These are phyloP conservation scores for Turnix velox DNA, from an alignment of 2,113 vertebrate species.

Conservation along the genomic window DNA sequence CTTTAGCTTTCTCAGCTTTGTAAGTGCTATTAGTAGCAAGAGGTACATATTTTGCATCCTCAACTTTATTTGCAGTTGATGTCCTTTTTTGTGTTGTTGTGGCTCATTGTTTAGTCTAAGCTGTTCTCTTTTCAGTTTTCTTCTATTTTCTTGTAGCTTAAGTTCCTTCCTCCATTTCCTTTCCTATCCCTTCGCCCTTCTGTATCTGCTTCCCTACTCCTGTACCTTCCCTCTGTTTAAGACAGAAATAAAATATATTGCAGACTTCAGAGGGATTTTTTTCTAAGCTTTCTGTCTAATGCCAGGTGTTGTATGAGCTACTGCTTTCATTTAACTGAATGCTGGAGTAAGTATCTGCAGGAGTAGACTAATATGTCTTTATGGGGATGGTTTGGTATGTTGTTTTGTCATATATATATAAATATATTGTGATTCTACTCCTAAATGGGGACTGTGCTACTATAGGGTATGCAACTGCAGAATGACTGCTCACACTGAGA, in stretches of 20 bases:
- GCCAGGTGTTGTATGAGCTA: slow-evolving; percentile 23
- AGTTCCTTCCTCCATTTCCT: not conserved
- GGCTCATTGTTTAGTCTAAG: not conserved
- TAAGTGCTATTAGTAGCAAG: not conserved
- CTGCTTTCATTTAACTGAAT: slow-evolving; percentile 32
- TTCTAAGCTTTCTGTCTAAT: slow-evolving; percentile 21
- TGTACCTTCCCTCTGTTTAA: not conserved
- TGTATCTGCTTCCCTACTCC: not conserved
- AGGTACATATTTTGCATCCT: not conserved
- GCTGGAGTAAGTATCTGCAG: slow-evolving; percentile 6
- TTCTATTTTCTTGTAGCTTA: not conserved
- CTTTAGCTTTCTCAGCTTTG: not conserved
- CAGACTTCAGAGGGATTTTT: not conserved
- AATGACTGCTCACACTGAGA: slow-evolving; percentile 11
- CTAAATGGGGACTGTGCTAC: slow-evolving; percentile 7
- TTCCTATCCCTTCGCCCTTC: not conserved
- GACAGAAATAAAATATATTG: slow-evolving; percentile 15
- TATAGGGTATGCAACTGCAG: slow-evolving; percentile 22
- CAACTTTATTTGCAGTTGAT: not conserved
- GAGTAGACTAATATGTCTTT: not conserved
- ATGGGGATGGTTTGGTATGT: not conserved
- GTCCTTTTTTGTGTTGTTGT: not conserved
- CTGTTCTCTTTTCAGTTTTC: not conserved
- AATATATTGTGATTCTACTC: slow-evolving; percentile 38
- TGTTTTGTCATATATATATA: slow-evolving; percentile 52